Percentiles rank a stretch among this genome's conserved stretches.
Conservation (phyloP, 2,113 vertebrate genomes). For the Accipiter virgatus region DNA sequence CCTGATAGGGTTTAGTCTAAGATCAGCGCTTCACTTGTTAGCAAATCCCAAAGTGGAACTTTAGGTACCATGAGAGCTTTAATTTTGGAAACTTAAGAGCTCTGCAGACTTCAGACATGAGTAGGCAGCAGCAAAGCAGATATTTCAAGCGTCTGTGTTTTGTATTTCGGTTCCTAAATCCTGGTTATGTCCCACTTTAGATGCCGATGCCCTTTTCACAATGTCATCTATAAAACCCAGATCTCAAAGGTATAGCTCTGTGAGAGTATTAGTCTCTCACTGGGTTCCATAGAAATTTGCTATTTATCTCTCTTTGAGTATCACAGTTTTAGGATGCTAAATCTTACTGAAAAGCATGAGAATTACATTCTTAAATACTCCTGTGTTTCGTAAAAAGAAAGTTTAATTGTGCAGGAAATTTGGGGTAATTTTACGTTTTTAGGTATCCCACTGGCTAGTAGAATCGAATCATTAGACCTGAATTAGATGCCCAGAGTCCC, state of each 20-base stretch:
- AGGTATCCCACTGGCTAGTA: not conserved
- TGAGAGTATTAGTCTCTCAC: not conserved
- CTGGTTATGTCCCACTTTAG: slow-evolving; percentile 38
- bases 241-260: slow-evolving; percentile 12
- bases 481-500: not conserved
- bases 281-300: not conserved
- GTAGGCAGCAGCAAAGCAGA: not conserved
- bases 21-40: not conserved
- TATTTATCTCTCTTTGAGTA: not conserved
- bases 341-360: not conserved
- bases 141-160: slow-evolving; percentile 37
- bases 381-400: not conserved
- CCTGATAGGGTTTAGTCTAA: not conserved
- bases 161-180: slow-evolving; percentile 20
- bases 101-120: slow-evolving; percentile 8
- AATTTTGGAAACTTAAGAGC: slow-evolving; percentile 35
- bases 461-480: not conserved
- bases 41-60: slow-evolving; percentile 30
- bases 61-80: slow-evolving; percentile 34
- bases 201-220: slow-evolving; percentile 30
- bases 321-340: not conserved
- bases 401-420: not conserved
- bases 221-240: slow-evolving; percentile 39
- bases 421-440: not conserved
- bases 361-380: not conserved